A percentile compares a stretch with the other conserved stretches of the same genome.
Evolutionary conservation across 1,140 invertebrate species (phyloP).

Genomic region (Asobara japonica): DNA sequence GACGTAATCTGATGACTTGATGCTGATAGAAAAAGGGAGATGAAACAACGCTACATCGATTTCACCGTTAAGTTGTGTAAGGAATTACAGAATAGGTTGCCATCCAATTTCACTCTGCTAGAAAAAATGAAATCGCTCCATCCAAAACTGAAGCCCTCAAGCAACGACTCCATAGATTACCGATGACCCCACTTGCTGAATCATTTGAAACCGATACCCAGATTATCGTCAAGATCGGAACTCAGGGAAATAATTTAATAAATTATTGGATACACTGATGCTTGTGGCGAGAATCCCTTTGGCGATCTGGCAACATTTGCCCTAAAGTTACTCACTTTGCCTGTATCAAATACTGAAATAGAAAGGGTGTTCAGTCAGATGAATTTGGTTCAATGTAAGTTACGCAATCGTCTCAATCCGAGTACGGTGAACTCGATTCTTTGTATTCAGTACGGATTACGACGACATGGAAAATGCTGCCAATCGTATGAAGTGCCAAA

Average conservation of each 20-base stretch:
- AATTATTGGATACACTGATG: background rate
- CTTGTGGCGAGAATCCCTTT: no score
- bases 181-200: background rate
- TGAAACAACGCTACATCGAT: constrained; percentile 9
- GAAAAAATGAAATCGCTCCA: constrained; percentile 15
- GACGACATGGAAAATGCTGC: background rate
- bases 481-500: background rate
- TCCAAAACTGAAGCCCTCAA: background rate
- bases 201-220: background rate
- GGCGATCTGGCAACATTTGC: background rate
- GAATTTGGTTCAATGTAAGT: no score
- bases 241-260: background rate
- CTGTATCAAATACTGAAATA: background rate
- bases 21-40: background rate
- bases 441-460: background rate
- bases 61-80: constrained; percentile 1
- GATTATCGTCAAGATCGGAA: background rate
- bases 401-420: no score
- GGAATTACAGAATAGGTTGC: background rate
- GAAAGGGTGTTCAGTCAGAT: background rate
- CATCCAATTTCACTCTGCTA: background rate
- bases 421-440: background rate
- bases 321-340: background rate
- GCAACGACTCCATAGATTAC: background rate
- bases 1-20: no score